Evolutionary conservation across 2,888 invertebrate species (phyloP), one percentile per base, ranked within the genome.

Genomic region (Lamellibrachia columna): DNA sequence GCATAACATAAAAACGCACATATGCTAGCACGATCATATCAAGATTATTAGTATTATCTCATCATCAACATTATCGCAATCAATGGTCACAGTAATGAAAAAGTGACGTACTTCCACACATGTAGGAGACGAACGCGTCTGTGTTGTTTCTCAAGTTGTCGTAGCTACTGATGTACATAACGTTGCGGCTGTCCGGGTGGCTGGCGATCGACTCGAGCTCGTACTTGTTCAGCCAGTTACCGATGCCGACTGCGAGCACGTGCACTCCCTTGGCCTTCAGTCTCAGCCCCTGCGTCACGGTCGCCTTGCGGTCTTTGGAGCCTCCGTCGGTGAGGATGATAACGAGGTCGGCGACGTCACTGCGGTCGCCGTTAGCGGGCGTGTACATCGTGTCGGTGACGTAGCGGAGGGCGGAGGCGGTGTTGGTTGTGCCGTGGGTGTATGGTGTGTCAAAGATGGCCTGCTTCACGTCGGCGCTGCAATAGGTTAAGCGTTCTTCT

Each of bases 311-410:
- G 55, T 93, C 92, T 8, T 92, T 58, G 28, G 93, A 93, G 7
- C 92, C 92, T 11, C 93, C 93, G 92, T 93, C 93, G 60, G 93
- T 93, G 40, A 93, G 11, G 11, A 93, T 92, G n/a, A 93, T 91
- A 6, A 92, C 92, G 40, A 93, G 22, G 90, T 93, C 92, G 91
- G 91, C 53, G 4, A 92, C 90, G 7, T 92, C 90, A 15, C 60
- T 60, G 22, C 93, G 92, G 52, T 93, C 92, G n/a, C 93, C 93
- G 53, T 92, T 92, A 15, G 9, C 11, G n/a, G n/a, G 22, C 6
- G 60, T 58, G 92, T 90, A 93, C 92, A 90, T 90, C 11, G 55
- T 60, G 53, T 92, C 53, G 52, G 53, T 52, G 90, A 90, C 92
- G 52, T 90, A 90, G n/a, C 90, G 40, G 3, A 92, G 92, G 22